Percentiles rank a stretch among this genome's conserved stretches.
phyloP scores from a whole-genome alignment of 2,113 vertebrate species.

The Emydocephalus ijimae region DNA sequence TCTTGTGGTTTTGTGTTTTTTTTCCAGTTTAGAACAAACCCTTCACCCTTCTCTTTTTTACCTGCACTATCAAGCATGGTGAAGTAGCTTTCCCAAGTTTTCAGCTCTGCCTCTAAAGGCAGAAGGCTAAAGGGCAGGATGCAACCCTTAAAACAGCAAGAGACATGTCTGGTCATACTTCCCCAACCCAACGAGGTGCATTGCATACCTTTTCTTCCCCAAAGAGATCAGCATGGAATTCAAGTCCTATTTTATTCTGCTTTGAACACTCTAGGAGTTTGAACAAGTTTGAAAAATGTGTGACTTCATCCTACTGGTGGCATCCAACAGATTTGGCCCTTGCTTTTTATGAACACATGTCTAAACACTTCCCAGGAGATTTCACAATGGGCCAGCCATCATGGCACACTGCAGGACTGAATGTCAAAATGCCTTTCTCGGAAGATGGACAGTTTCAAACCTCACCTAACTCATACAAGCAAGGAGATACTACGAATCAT shows the following conservation, averaged over 20 bases:
- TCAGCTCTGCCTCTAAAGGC: neutral
- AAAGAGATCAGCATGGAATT: neutral
- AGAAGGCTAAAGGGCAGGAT: neutral
- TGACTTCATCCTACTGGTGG: neutral
- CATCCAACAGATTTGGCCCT: neutral
- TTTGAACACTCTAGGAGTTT: neutral
- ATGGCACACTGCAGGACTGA: neutral
- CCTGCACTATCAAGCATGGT: neutral
- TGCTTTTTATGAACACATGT: neutral
- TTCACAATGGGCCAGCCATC: neutral
- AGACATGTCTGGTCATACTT: neutral
- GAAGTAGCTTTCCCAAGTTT: neutral
- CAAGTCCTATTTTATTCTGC: neutral
- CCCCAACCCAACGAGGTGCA: neutral
- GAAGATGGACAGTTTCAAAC: neutral
- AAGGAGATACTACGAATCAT: neutral
- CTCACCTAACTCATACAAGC: neutral
- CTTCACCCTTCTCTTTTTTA: neutral
- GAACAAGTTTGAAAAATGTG: neutral
- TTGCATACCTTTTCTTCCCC: neutral
- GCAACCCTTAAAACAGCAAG: neutral
- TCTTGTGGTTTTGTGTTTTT: neutral
- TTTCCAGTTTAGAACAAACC: neutral
- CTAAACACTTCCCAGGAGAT: neutral
- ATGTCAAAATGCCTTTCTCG: neutral